Evolutionary conservation across 2,888 invertebrate species (phyloP).

Genomic region (Phorcus lineatus): DNA sequence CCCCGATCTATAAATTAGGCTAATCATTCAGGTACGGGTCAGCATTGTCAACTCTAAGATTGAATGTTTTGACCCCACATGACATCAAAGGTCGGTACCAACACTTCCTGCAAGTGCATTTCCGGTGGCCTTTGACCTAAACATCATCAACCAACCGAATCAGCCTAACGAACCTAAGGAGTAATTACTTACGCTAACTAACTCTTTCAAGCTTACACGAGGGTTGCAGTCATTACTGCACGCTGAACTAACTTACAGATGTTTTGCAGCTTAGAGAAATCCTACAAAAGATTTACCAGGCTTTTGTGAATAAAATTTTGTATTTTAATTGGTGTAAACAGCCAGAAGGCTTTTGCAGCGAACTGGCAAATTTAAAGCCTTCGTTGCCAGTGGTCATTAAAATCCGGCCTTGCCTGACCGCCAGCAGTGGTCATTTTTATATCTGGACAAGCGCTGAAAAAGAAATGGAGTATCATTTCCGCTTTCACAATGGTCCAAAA

Average conservation of each 20-base stretch:
- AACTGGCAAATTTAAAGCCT: background rate
- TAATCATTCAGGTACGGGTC: no score
- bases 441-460: background rate
- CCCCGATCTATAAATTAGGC: no score
- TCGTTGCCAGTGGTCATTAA: background rate
- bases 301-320: conserved; percentile 1
- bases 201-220: background rate
- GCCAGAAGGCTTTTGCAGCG: background rate
- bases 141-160: background rate
- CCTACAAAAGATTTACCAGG: background rate
- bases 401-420: background rate
- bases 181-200: background rate
- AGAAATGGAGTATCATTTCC: conserved; percentile 7
- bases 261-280: background rate
- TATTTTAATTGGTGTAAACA: conserved; percentile 19
- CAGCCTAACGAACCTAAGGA: background rate
- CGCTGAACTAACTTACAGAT: background rate
- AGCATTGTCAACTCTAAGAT: no score
- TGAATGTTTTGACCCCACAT: no score
- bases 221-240: background rate
- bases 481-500: background rate
- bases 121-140: background rate
- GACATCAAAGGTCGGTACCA: background rate
- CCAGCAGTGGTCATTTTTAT: background rate
- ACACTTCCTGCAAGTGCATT: background rate